Evolutionary conservation across 2,113 vertebrate species (phyloP).

Genomic region (Illadopsis cleaveri): DNA sequence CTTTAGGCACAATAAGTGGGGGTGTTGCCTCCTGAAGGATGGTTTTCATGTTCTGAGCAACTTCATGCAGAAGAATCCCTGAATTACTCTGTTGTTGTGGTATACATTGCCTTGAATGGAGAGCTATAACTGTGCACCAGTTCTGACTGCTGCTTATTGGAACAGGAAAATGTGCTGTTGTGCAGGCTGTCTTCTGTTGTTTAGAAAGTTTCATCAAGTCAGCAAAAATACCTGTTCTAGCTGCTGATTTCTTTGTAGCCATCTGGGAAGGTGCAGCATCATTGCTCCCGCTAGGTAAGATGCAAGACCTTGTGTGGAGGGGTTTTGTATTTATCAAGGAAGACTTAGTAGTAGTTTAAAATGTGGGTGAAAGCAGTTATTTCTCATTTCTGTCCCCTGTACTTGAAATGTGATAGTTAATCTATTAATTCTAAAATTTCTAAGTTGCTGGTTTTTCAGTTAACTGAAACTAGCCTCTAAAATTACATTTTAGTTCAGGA

Average conservation of each 20-base stretch:
- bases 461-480: not conserved
- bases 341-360: not conserved
- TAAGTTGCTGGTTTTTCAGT: not conserved
- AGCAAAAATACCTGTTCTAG: not conserved
- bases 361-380: not conserved
- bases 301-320: not conserved
- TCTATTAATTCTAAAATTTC: not conserved
- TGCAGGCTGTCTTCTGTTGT: conserved; percentile 27
- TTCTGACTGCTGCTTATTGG: not conserved
- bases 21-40: not conserved
- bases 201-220: conserved; percentile 16
- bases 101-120: not conserved
- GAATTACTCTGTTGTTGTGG: not conserved
- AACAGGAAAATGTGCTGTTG: not conserved
- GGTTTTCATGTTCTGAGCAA: not conserved
- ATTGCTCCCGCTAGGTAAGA: conserved; percentile 36
- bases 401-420: not conserved
- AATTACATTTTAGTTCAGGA: not conserved
- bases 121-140: not conserved
- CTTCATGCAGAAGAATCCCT: not conserved
- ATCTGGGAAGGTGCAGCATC: conserved; percentile 7
- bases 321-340: not conserved
- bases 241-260: not conserved
- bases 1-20: not conserved
- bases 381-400: not conserved